phyloP scores from a whole-genome alignment of 2,888 invertebrate genomes.

The Smittia sp. region DNA sequence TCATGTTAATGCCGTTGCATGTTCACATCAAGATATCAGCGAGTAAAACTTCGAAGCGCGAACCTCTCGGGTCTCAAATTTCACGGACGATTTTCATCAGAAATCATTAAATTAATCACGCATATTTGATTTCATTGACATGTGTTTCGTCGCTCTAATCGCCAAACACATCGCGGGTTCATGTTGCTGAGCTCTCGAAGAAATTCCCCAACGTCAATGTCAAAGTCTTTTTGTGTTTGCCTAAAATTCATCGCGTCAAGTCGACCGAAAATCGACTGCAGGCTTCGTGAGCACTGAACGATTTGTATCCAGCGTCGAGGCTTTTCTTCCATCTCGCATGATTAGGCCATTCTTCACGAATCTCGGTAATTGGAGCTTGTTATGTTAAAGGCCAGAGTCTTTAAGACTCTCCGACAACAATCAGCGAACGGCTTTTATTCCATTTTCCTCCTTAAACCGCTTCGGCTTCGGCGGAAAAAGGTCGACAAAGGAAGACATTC shows the following conservation, averaged over 20 bases:
- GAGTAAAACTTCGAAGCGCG: background rate
- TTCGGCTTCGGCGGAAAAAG: background rate
- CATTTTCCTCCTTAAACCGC: background rate
- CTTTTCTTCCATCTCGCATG: slow-evolving; percentile 18
- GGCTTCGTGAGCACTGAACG: background rate
- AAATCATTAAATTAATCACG: slow-evolving; percentile 27
- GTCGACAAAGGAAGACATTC: slow-evolving; percentile 14
- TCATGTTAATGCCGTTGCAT: slow-evolving; percentile 10
- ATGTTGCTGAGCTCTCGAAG: background rate
- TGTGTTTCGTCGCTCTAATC: slow-evolving; percentile 6
- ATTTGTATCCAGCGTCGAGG: background rate
- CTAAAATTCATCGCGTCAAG: slow-evolving; percentile 15
- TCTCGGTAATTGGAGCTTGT: slow-evolving; percentile 38
- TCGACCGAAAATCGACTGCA: slow-evolving; percentile 17
- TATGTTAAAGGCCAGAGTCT: slow-evolving; percentile 38
- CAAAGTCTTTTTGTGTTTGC: slow-evolving; percentile 4
- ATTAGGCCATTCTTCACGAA: slow-evolving; percentile 18
- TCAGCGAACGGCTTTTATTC: slow-evolving; percentile 12
- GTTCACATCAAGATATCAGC: background rate
- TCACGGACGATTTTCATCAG: background rate
- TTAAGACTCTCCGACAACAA: slow-evolving; percentile 16
- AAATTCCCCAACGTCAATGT: slow-evolving; percentile 7
- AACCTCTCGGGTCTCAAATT: background rate
- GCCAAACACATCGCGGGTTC: background rate
- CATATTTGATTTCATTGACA: slow-evolving; percentile 11